These are phyloP conservation scores for Buphagus erythrorhynchus DNA, from an alignment of 2,797 vertebrate species.

Conservation along the genomic window DNA sequence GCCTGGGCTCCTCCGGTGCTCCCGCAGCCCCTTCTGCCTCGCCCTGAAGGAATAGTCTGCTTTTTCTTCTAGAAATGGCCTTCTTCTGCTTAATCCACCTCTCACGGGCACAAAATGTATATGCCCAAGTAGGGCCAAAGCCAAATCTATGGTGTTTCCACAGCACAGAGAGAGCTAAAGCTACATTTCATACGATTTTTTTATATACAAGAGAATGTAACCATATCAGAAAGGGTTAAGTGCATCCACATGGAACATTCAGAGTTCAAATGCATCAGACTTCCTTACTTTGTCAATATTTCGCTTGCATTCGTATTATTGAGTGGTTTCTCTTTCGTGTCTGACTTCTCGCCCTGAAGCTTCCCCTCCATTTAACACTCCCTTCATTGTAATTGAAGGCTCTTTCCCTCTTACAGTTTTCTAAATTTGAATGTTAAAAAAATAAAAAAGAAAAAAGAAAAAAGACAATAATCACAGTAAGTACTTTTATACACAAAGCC, in stretches of 20 bases:
- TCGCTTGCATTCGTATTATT: not conserved
- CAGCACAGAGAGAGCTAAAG: not conserved
- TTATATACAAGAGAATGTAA: not conserved
- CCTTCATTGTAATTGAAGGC: not conserved
- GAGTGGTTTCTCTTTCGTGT: constrained; percentile 13
- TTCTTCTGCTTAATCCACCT: not conserved
- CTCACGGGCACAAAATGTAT: not conserved
- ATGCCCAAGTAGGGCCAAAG: not conserved
- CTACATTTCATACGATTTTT: not conserved
- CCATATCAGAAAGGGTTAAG: not conserved
- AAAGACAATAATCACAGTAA: no score
- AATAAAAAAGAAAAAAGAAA: not conserved
- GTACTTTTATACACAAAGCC: not conserved
- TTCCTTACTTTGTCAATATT: constrained; percentile 40
- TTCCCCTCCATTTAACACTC: constrained; percentile 23
- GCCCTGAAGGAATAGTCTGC: not conserved
- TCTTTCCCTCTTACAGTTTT: not conserved
- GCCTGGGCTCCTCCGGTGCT: not conserved
- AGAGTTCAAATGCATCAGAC: not conserved
- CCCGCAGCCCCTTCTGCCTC: not conserved
- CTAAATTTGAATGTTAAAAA: not conserved
- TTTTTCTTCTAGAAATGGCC: not conserved
- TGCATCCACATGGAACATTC: not conserved
- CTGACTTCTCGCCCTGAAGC: not conserved
- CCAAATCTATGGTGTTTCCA: not conserved